Conservation (phyloP, 2,797 vertebrate species). For the Nothura maculosa region DNA sequence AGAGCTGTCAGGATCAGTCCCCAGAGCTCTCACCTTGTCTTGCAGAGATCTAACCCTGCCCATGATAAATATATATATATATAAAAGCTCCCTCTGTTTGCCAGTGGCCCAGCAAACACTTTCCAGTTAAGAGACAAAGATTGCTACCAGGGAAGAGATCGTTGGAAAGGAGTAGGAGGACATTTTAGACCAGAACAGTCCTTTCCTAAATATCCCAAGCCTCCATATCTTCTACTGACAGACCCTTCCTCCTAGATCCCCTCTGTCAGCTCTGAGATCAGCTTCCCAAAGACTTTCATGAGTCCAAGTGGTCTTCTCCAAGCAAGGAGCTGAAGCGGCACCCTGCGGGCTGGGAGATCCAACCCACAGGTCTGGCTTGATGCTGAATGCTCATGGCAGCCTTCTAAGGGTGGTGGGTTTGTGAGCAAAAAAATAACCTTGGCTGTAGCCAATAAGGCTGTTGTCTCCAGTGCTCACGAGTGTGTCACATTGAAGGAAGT, state of each 20-base stretch:
- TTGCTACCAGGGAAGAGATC: background rate
- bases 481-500: background rate
- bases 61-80: too few species aligned
- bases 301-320: background rate
- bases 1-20: background rate
- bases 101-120: background rate
- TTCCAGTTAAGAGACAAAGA: background rate
- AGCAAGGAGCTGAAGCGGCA: background rate
- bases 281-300: background rate
- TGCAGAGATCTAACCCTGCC: background rate
- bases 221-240: background rate
- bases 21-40: background rate
- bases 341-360: background rate
- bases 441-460: background rate
- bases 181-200: rapidly evolving
- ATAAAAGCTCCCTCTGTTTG: background rate
- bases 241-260: background rate
- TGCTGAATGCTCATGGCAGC: rapidly evolving
- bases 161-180: background rate
- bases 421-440: background rate
- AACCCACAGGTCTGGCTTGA: rapidly evolving
- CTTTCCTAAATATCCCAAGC: background rate
- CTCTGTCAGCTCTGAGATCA: background rate
- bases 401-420: background rate
- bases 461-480: background rate